Conservation (phyloP, 2,113 vertebrate species). For the Tupaia tana region DNA sequence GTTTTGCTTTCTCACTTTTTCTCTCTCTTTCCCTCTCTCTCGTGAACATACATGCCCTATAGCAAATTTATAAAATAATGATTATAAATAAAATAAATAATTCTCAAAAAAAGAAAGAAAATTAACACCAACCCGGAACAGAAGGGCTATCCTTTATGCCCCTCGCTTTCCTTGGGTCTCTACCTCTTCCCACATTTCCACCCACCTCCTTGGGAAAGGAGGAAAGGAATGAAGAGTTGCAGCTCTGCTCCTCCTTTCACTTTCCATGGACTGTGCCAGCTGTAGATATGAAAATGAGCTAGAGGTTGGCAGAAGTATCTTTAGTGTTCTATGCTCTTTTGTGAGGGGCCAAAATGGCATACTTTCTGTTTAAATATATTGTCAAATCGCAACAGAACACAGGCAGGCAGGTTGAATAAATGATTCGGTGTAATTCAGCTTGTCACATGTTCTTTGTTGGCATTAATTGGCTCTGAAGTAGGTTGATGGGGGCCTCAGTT, state of each 20-base stretch:
- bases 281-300: background rate
- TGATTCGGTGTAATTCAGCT: background rate
- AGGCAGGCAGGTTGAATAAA: too few species aligned
- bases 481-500: background rate
- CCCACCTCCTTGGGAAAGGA: background rate
- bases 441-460: background rate
- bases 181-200: background rate
- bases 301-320: background rate
- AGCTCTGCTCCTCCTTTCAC: background rate
- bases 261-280: background rate
- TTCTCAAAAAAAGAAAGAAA: too few species aligned
- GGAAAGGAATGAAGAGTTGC: background rate
- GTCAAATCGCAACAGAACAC: background rate
- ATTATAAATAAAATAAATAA: too few species aligned
- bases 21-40: too few species aligned
- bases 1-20: too few species aligned
- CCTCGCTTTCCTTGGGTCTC: background rate
- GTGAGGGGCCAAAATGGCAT: background rate
- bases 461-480: background rate
- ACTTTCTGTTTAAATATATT: background rate
- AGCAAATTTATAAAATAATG: too few species aligned
- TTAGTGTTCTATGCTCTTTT: background rate
- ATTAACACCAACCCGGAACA: background rate
- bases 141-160: background rate
- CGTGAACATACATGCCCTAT: too few species aligned